Base-by-base conservation (phyloP, 30 jellyfish, hydroid and myxozoan genomes). In the Aurelia sp. region DNA sequence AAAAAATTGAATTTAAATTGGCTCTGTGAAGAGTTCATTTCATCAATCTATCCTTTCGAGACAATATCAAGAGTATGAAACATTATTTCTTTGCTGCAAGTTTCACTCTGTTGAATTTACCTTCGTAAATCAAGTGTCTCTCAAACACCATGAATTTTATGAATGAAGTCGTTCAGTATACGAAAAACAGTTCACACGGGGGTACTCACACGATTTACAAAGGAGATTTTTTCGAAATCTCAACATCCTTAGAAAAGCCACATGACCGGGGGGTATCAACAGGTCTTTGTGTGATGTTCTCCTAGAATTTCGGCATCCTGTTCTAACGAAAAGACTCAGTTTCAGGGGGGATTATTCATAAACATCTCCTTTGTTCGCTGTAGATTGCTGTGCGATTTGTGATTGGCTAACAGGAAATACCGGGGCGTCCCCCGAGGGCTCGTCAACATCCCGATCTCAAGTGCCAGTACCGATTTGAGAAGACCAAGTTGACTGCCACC, bases 391-490 rank as follows among this genome's bases (percentile, higher is more conserved):
- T 63, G 62, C 22, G 48, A 38, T 40, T 51, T 57, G 67, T 74
- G 93, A 84, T 84, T 84, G 93, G 93, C 81, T 84, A 22, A 60
- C 80, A 84, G 84, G 85, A 82, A 84, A 84, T 84, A 58, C 93
- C 93, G 86, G 93, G 93, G 82, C 88, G 88, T 84, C 93, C 93
- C 93, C 93, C 63, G 76, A 84, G 93, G 93, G 85, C 52, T 84
- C 82, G 82, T 60, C 86, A 53, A 73, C 93, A 84, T 63, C 82
- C 72, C 80, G 89, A 79, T 61, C 57, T 30, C 80, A 79, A 79
- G 89, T 79, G 89, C 70, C 65, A 69, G 80, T 22, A 40, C n/a
- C 62, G 27, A 22, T 69, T 44, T n/a, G 9, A 8, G 57, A 33
- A 69, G 16, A 44, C 55, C 55, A 44, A 44, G 55, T 44, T 44